A percentile compares a stretch with the other conserved stretches of the same genome.
phyloP scores from a whole-genome alignment of 2,888 invertebrate genomes.

The Ischnus inquisitorius region DNA sequence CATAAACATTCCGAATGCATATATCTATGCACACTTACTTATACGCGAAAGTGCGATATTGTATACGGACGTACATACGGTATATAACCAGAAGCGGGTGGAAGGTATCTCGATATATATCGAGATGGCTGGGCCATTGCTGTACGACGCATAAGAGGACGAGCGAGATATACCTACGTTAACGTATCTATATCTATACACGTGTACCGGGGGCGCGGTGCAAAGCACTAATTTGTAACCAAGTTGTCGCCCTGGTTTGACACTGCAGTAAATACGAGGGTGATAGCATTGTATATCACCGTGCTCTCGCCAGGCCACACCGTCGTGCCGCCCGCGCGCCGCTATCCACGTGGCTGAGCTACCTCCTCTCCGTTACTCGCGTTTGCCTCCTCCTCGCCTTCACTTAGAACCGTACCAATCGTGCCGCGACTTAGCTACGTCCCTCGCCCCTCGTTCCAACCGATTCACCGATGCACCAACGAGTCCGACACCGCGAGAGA shows the following conservation, averaged over 20 bases:
- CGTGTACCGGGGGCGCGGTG: slow-evolving; percentile 74
- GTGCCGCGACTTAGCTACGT: neutral
- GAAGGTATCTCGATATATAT: slow-evolving; percentile 72
- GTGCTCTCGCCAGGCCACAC: slow-evolving; percentile 74
- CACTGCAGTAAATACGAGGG: slow-evolving; percentile 84
- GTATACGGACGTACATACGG: slow-evolving; percentile 13
- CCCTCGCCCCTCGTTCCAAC: slow-evolving; percentile 22
- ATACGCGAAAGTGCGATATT: slow-evolving; percentile 37
- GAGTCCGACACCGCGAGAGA: neutral
- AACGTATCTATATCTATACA: slow-evolving; percentile 29
- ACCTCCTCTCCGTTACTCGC: slow-evolving; percentile 45
- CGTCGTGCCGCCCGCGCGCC: slow-evolving; percentile 67
- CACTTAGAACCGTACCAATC: slow-evolving; percentile 27
- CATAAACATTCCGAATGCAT: slow-evolving; percentile 81
- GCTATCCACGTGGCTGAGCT: slow-evolving; percentile 75
- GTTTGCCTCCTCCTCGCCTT: slow-evolving; percentile 29
- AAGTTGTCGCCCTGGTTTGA: slow-evolving; percentile 85
- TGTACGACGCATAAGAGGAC: slow-evolving; percentile 51
- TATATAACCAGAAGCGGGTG: slow-evolving; percentile 66
- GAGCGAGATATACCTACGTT: slow-evolving; percentile 17
- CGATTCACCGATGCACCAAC: slow-evolving; percentile 11
- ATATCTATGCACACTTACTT: slow-evolving; percentile 12
- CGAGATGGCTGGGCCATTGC: slow-evolving; percentile 47
- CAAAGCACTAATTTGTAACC: slow-evolving; percentile 84
- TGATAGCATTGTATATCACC: slow-evolving; percentile 84